Evolutionary conservation across 2,888 invertebrate species (phyloP), one percentile per base, ranked within the genome.

Genomic region (Oligia latruncula): DNA sequence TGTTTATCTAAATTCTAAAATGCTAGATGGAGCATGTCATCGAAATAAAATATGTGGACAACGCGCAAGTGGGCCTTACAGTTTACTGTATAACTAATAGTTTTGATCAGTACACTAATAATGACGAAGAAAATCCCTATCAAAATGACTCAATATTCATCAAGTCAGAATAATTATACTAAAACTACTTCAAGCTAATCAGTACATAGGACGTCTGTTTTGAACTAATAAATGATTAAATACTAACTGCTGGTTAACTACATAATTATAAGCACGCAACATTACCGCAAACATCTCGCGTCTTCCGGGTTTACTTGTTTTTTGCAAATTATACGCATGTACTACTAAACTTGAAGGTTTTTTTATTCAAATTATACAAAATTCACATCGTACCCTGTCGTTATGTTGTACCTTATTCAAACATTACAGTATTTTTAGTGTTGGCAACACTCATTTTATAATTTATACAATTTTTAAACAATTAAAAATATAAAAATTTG

Each of bases 301-400:
- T 71, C 55, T 71, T 79, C 70, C n/a, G 13, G 49, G 43, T 20
- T 13, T 40, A 49, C n/a, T 66, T 29, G 3, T 68, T n/a, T n/a
- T n/a, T n/a, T n/a, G 65, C 46, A 84, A 86, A 84, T 80, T 71
- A 83, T 77, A 84, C 71, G 9, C 85, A 55, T 73, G 17, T 80
- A 73, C 82, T 81, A 88, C 81, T 77, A 83, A 80, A 80, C 68
- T 84, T 84, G 82, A 89, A 88, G 88, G 86, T 81, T 92, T 92
- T 29, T 93, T 94, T 93, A 93, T 92, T 92, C 86, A 90, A 93
- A 94, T 93, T 93, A 92, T 93, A 93, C 91, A 94, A 93, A 94
- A 93, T 92, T 93, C 91, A 93, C 92, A 92, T 91, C 87, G 87
- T 90, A 91, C 88, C 87, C 90, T 90, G 92, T 87, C 85, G 81